A percentile compares a stretch with the other conserved stretches of the same genome.
Evolutionary conservation across 1,140 invertebrate species (phyloP).

Genomic region (Cyclargus thomasi): DNA sequence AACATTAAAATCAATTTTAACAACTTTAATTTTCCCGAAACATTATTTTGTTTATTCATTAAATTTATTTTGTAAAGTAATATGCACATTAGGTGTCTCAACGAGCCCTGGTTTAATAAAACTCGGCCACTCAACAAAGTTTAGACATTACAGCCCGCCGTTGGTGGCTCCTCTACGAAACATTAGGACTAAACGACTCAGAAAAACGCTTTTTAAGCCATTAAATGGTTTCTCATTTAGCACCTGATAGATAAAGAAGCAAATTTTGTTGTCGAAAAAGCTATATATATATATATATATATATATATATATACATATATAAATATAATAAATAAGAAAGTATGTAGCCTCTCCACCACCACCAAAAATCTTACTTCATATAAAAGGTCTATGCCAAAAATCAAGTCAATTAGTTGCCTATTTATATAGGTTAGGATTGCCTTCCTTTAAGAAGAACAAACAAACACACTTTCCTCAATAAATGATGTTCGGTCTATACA

Average conservation of each 20-base stretch:
- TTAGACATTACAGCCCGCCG: background rate
- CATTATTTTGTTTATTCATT: background rate
- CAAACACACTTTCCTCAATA: no score
- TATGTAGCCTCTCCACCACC: no score
- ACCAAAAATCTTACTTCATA: no score
- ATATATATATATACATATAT: no score
- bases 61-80: background rate
- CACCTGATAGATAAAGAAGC: background rate
- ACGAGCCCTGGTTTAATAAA: background rate
- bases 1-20: background rate
- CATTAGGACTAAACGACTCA: conserved; percentile 6
- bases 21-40: background rate
- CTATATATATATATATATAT: no score
- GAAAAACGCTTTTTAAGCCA: background rate
- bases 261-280: background rate
- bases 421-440: no score
- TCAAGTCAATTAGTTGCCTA: no score
- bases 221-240: background rate
- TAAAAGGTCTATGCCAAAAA: no score
- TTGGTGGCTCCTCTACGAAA: conserved; percentile 1
- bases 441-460: no score
- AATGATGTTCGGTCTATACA: no score
- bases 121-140: background rate
- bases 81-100: background rate
- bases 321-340: no score